These are phyloP conservation scores for Megaceryle alcyon DNA, from an alignment of 2,797 vertebrate species.

Conservation along the genomic window DNA sequence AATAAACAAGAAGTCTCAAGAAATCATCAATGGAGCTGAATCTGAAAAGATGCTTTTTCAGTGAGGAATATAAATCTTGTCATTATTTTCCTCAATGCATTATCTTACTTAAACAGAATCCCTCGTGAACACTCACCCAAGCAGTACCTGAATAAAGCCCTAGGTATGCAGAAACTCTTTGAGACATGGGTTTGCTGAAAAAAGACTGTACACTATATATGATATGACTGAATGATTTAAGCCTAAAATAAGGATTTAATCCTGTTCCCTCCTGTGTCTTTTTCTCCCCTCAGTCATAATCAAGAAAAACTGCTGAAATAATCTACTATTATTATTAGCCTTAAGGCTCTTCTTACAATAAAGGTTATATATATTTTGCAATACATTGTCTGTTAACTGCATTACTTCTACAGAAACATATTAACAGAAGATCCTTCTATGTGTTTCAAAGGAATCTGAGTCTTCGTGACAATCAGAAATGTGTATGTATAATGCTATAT, in stretches of 20 bases:
- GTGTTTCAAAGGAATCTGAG: neutral
- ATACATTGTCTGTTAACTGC: neutral
- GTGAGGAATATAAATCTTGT: neutral
- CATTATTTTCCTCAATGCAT: neutral
- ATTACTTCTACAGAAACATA: neutral
- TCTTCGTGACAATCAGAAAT: neutral
- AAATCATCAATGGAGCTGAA: neutral
- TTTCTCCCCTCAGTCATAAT: neutral
- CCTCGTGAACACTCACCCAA: neutral
- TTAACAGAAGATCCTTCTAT: neutral
- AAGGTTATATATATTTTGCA: neutral
- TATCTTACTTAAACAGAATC: neutral
- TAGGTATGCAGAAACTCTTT: neutral
- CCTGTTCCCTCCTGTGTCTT: neutral
- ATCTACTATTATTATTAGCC: neutral
- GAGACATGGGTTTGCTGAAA: neutral
- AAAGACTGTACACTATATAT: neutral
- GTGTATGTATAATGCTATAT: neutral
- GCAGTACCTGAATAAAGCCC: neutral
- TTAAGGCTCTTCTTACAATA: neutral
- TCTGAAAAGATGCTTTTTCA: neutral
- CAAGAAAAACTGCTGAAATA: neutral
- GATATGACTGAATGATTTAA: neutral
- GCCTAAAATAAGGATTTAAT: neutral
- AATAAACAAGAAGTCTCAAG: neutral